Evolutionary conservation across 2,888 invertebrate genomes (phyloP).

Genomic region (Zygogramma bicolorata): DNA sequence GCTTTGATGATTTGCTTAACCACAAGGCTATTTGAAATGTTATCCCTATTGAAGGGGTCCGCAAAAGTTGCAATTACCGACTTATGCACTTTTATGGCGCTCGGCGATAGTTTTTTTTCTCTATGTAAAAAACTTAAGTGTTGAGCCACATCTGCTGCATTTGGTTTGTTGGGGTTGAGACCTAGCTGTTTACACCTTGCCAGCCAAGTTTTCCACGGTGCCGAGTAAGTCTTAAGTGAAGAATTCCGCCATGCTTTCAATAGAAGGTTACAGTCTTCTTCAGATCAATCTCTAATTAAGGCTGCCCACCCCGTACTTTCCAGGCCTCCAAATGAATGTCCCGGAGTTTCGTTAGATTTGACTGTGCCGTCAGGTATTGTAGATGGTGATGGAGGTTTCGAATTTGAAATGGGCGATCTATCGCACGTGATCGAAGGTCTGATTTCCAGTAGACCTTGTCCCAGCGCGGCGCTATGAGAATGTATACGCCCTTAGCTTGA

Average conservation of each 20-base stretch:
- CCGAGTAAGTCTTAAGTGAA: too few relatives aligned
- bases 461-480: too few relatives aligned
- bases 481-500: too few relatives aligned
- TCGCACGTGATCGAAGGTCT: too few relatives aligned
- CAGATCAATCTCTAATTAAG: slow-evolving; percentile 37
- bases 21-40: too few relatives aligned
- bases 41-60: too few relatives aligned
- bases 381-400: too few relatives aligned
- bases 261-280: slow-evolving; percentile 30
- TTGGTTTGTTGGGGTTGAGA: too few relatives aligned
- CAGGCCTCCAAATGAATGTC: slow-evolving; percentile 49
- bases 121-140: slow-evolving; percentile 38
- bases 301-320: slow-evolving; percentile 23
- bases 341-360: slow-evolving; percentile 27
- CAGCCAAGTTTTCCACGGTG: slow-evolving; percentile 31
- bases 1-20: too few relatives aligned
- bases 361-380: slow-evolving; percentile 46
- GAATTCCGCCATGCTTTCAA: slow-evolving; percentile 34
- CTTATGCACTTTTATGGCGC: slow-evolving; percentile 45
- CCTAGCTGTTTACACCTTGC: not conserved
- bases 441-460: too few relatives aligned
- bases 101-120: slow-evolving; percentile 37
- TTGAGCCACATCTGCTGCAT: slow-evolving; percentile 21
- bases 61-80: too few relatives aligned
- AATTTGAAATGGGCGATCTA: too few relatives aligned